phyloP scores from a whole-genome alignment of 2,797 vertebrate genomes.

The Sebastes itinus region DNA sequence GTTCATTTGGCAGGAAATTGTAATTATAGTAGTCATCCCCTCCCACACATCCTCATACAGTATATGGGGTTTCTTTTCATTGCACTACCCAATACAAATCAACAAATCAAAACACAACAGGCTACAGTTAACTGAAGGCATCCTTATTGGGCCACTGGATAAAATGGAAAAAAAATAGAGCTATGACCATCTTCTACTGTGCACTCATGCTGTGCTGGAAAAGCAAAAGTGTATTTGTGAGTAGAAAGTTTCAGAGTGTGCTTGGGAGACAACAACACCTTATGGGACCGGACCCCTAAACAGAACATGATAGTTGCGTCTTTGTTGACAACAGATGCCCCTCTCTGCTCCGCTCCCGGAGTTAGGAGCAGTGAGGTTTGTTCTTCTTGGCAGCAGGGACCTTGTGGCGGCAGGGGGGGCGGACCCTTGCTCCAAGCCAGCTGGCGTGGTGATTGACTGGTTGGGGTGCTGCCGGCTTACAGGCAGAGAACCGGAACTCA shows the following conservation, averaged over 20 bases:
- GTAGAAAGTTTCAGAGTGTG: background rate
- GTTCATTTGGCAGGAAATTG: background rate
- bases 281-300: background rate
- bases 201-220: background rate
- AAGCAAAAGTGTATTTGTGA: background rate
- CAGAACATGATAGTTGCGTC: background rate
- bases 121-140: background rate
- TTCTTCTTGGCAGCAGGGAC: constrained; percentile 28
- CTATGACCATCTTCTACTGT: background rate
- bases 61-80: background rate
- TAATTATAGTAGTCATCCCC: background rate
- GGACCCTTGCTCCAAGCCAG: constrained; percentile 16
- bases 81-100: no score
- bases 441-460: constrained; percentile 23
- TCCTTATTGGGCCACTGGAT: background rate
- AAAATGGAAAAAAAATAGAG: background rate
- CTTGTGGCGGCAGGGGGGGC: background rate
- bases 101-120: background rate
- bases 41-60: background rate
- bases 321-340: constrained; percentile 1
- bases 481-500: constrained; percentile 21
- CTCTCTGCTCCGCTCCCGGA: background rate
- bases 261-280: background rate
- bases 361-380: background rate
- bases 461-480: constrained; percentile 8